Conservation (phyloP, 1,140 invertebrate genomes). For the Drusus annulatus region DNA sequence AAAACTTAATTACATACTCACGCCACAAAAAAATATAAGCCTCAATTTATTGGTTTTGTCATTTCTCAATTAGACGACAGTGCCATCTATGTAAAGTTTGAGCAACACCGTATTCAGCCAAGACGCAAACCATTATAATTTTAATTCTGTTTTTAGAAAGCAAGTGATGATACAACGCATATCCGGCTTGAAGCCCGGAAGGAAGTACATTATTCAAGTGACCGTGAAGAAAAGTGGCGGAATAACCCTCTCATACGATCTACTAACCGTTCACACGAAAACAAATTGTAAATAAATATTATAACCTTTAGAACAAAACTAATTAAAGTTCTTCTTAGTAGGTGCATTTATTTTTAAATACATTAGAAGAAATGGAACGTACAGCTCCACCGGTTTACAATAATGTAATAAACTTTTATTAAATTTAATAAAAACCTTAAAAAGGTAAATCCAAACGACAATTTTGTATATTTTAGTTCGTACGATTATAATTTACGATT, state of each 20-base stretch:
- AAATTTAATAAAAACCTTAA: too few relatives aligned
- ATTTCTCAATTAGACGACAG: background rate
- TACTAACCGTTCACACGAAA: constrained; percentile 66
- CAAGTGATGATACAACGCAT: constrained; percentile 65
- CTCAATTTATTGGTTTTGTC: too few relatives aligned
- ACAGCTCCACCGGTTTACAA: too few relatives aligned
- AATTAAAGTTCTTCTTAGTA: too few relatives aligned
- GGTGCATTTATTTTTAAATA: too few relatives aligned
- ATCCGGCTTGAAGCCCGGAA: constrained; percentile 62
- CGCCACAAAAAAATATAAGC: too few relatives aligned
- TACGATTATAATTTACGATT: too few relatives aligned
- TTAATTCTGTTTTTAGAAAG: constrained; percentile 60
- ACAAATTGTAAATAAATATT: constrained; percentile 55
- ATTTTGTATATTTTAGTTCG: too few relatives aligned
- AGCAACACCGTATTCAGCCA: background rate
- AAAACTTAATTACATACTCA: too few relatives aligned
- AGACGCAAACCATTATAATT: constrained; percentile 22
- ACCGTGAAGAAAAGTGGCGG: constrained; percentile 66
- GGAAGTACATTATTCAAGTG: constrained; percentile 67
- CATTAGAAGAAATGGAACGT: too few relatives aligned
- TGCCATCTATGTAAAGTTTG: constrained; percentile 2
- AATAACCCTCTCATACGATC: constrained; percentile 68
- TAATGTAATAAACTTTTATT: too few relatives aligned
- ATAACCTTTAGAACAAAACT: background rate
- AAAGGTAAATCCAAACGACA: too few relatives aligned